phyloP scores from a whole-genome alignment of 2,888 invertebrate species.

The Papilio elwesi region DNA sequence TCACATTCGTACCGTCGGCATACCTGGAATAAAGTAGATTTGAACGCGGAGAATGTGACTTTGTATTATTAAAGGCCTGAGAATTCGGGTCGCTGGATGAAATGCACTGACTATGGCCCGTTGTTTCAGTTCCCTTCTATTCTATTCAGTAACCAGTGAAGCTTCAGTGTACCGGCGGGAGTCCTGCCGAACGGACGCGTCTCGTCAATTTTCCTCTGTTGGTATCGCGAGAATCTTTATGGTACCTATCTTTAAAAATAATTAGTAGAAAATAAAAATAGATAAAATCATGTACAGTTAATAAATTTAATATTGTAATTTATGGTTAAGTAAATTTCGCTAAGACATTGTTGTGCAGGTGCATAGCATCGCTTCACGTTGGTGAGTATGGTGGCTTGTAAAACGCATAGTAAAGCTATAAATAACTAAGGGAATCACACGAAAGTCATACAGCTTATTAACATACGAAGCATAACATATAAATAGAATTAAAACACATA shows the following conservation, averaged over 20 bases:
- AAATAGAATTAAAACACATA: not conserved
- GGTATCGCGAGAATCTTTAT: not conserved
- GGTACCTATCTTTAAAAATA: not conserved
- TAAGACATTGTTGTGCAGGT: constrained; percentile 43
- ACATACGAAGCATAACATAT: not conserved
- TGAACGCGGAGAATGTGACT: constrained; percentile 47
- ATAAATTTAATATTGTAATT: not conserved
- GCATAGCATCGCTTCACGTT: constrained; percentile 50
- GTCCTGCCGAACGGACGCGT: constrained; percentile 58
- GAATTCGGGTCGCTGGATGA: constrained; percentile 52
- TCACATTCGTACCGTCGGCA: constrained; percentile 34
- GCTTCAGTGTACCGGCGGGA: constrained; percentile 63
- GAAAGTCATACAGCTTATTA: constrained; percentile 5
- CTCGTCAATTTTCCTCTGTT: constrained; percentile 38
- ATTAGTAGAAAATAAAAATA: not conserved
- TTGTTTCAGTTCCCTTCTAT: constrained; percentile 57
- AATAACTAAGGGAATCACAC: constrained; percentile 25
- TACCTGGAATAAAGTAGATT: constrained; percentile 42
- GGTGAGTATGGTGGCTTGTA: constrained; percentile 57
- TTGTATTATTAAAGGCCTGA: constrained; percentile 49
- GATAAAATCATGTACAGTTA: too few relatives aligned
- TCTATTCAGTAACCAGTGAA: constrained; percentile 41
- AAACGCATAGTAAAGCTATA: constrained; percentile 45
- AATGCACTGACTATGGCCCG: constrained; percentile 51
- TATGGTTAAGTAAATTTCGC: not conserved